phyloP scores from a whole-genome alignment of 2,888 invertebrate genomes.

The Falcaria lacertinaria region DNA sequence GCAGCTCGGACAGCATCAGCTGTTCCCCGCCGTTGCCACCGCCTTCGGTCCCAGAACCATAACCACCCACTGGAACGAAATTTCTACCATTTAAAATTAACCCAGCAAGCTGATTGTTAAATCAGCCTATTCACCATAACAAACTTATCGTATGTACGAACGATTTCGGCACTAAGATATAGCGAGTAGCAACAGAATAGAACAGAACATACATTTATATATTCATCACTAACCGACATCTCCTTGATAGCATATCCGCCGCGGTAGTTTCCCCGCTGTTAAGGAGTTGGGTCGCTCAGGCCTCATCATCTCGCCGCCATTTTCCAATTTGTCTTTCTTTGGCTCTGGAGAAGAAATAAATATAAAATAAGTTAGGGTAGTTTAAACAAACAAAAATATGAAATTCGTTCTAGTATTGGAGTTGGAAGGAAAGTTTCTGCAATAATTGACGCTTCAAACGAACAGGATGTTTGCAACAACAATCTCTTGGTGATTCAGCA shows the following conservation, averaged over 20 bases:
- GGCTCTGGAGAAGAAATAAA: slow-evolving; percentile 85
- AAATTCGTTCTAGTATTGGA: background rate
- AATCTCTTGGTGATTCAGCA: too few relatives aligned
- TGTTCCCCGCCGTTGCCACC: slow-evolving; percentile 61
- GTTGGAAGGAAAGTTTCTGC: background rate
- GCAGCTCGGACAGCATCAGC: slow-evolving; percentile 90
- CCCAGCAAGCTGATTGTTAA: background rate
- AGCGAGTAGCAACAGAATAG: too few relatives aligned
- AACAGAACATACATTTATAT: too few relatives aligned
- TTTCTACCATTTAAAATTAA: slow-evolving; percentile 2
- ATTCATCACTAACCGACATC: slow-evolving; percentile 82
- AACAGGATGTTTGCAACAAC: too few relatives aligned
- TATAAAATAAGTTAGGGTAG: slow-evolving; percentile 6
- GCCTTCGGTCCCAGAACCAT: slow-evolving; percentile 49
- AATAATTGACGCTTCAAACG: too few relatives aligned
- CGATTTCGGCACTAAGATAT: too few relatives aligned
- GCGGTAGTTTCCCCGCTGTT: slow-evolving; percentile 86
- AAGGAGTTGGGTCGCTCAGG: slow-evolving; percentile 90
- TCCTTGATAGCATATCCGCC: slow-evolving; percentile 90
- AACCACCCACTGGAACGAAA: slow-evolving; percentile 77
- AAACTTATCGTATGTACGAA: too few relatives aligned
- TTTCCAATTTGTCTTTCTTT: slow-evolving; percentile 95
- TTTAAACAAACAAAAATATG: background rate
- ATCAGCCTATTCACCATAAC: too few relatives aligned
- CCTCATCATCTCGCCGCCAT: slow-evolving; percentile 78